A percentile compares a stretch with the other conserved stretches of the same genome.
Evolutionary conservation across 2,113 vertebrate genomes (phyloP).

Genomic region (Spheniscus mendiculus): DNA sequence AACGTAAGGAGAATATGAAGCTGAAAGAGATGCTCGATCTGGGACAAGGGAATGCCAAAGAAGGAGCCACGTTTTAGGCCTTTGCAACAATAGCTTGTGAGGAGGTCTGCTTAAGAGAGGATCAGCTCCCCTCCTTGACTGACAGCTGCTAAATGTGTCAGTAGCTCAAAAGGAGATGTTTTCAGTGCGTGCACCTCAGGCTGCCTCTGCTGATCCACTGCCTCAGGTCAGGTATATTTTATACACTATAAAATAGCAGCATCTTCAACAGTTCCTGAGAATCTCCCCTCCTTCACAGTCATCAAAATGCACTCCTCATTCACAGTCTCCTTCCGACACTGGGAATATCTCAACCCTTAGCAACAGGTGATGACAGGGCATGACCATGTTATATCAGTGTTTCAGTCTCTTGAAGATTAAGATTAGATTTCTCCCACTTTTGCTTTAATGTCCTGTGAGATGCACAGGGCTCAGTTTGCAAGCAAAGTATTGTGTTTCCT

Average conservation of each 20-base stretch:
- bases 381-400: slow-evolving; percentile 29
- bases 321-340: neutral
- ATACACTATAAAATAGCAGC: neutral
- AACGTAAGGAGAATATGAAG: neutral
- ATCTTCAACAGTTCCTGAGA: neutral
- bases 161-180: slow-evolving; percentile 23
- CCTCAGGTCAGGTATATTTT: neutral
- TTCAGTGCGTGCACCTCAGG: neutral
- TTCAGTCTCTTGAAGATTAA: slow-evolving; percentile 6
- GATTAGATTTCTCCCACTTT: slow-evolving; percentile 9
- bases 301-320: slow-evolving; percentile 50
- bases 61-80: neutral
- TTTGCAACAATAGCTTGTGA: slow-evolving; percentile 5
- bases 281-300: slow-evolving; percentile 4
- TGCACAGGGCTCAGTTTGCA: neutral
- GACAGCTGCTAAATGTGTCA: slow-evolving; percentile 40
- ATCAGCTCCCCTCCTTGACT: slow-evolving; percentile 29
- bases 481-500: neutral
- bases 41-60: neutral
- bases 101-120: neutral
- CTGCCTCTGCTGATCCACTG: slow-evolving; percentile 28
- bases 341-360: slow-evolving; percentile 37
- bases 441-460: slow-evolving; percentile 35
- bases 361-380: slow-evolving; percentile 60
- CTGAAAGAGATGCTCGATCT: neutral